Evolutionary conservation across 2,888 invertebrate species (phyloP), one percentile per base, ranked within the genome.

Genomic region (Synanthedon formicaeformis): DNA sequence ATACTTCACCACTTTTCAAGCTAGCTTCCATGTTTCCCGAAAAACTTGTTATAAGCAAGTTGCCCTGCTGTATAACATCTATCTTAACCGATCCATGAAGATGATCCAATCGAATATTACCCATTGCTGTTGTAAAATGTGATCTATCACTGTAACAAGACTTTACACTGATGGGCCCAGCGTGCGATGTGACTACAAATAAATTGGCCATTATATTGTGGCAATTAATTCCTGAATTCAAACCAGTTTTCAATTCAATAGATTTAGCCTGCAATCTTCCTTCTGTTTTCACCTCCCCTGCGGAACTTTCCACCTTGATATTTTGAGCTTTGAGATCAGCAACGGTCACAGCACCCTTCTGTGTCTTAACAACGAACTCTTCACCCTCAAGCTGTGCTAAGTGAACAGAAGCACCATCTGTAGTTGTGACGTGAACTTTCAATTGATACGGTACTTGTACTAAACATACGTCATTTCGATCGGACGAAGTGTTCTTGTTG

Each of bases 141-240:
- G 88, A 85, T 58, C 79, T 82, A 49, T 87, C 84, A 67, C 80
- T 75, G 58, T 85, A 84, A 62, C 88, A 88, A 8, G 88, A 88
- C 58, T 84, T 87, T 0, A 86, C 82, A 18, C 65, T 55, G 45
- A 88, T 87, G 2, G 75, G 65, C 0, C 88, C 88, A 12, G 76
- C 85, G 58, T 88, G 83, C 40, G 88, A 85, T 0, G 72, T 70
- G 0, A 81, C 81, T 51, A 57, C 63, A 16, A 88, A 80, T 4
- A 62, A 58, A 56, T 78, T 82, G 0, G 88, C 71, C 81, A 88
- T 82, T n/a, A 88, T 78, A 55, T 81, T 88, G 56, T 87, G 71
- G 55, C 88, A 88, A 2, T 62, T 64, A 4, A 88, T 78, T 12
- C 69, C 72, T n/a, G 82, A 75, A 52, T 61, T 66, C n/a, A 73